These are phyloP conservation scores for Ganaspis brasiliensis DNA, from an alignment of 2,888 invertebrate genomes.

Conservation along the genomic window DNA sequence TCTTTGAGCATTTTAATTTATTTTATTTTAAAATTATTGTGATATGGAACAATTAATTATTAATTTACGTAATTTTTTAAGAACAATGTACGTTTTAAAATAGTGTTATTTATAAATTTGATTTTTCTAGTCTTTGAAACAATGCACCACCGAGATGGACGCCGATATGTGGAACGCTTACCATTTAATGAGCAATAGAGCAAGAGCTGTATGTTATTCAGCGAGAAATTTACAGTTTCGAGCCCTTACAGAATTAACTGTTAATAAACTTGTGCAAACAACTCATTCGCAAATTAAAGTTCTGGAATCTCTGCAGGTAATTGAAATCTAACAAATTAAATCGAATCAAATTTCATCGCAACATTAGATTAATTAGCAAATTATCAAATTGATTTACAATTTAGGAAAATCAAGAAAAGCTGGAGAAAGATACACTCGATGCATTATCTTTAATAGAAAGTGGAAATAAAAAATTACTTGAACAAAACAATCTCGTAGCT, in stretches of 20 bases:
- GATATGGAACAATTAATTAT: neutral
- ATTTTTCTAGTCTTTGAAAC: slow-evolving; percentile 81
- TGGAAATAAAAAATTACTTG: slow-evolving; percentile 81
- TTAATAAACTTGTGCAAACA: slow-evolving; percentile 84
- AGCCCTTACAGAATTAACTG: slow-evolving; percentile 85
- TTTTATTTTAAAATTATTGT: neutral
- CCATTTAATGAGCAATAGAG: slow-evolving; percentile 86
- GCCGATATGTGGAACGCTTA: slow-evolving; percentile 87
- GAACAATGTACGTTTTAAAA: too few relatives aligned
- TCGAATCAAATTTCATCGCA: too few relatives aligned
- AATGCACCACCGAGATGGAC: slow-evolving; percentile 86
- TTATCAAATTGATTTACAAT: neutral
- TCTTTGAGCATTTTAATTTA: neutral
- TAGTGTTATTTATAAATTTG: neutral
- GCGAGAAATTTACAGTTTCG: slow-evolving; percentile 85
- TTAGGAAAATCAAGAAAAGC: slow-evolving; percentile 80
- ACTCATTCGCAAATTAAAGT: slow-evolving; percentile 81
- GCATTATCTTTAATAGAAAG: slow-evolving; percentile 79
- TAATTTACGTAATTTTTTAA: neutral
- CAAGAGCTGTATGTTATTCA: slow-evolving; percentile 86
- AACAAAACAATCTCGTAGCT: slow-evolving; percentile 82
- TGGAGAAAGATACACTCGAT: slow-evolving; percentile 80
- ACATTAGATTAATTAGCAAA: too few relatives aligned
- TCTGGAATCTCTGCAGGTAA: slow-evolving; percentile 80
- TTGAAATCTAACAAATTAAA: slow-evolving; percentile 25